Evolutionary conservation across 2,113 vertebrate genomes (phyloP), one percentile per base, ranked within the genome.

Genomic region (Peromyscus maniculatus): DNA sequence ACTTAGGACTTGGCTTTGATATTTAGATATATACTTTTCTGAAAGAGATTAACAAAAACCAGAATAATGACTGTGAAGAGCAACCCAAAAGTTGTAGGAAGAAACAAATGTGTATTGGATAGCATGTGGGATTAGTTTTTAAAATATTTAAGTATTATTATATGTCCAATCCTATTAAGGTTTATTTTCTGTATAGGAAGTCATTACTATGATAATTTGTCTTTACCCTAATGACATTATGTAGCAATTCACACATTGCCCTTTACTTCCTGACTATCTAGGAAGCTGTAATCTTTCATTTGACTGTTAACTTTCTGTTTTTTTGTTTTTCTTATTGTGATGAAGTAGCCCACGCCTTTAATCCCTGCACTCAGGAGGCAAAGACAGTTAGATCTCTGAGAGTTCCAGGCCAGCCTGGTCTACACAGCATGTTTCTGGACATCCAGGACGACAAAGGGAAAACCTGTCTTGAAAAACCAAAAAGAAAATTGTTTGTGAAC

Each of bases 121-220:
- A 89, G 87, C 7, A 17, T 2, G 0, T 16, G 52, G 12, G 10
- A 24, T 62, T 55, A 71, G 3, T 15, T 64, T 94, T 91, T 67
- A 57, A 97, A 90, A 82, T 69, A 43, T 39, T 59, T 92, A 80
- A 91, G 83, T 17, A 28, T 33, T 75, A n/a, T 59, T 59, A n/a
- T 52, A 62, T 15, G 36, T 19, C 46, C 74, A 31, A 72, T 66
- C 77, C 4, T 4, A 49, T 52, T 94, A 31, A 17, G 64, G 10
- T 43, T 43, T 55, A 69, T 89, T 89, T 96, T n/a, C 39, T 72
- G 1, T 36, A n/a, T 12, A 71, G 39, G 52, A 75, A 49, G 17
- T 52, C 26, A 15, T 69, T 57, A n/a, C 26, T 59, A 67, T 15
- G 69, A 33, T 66, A 77, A 80, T 82, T 80, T 66, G 7, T 71